Base-by-base conservation (phyloP, 2,888 invertebrate genomes). In the Tillus elongatus region DNA sequence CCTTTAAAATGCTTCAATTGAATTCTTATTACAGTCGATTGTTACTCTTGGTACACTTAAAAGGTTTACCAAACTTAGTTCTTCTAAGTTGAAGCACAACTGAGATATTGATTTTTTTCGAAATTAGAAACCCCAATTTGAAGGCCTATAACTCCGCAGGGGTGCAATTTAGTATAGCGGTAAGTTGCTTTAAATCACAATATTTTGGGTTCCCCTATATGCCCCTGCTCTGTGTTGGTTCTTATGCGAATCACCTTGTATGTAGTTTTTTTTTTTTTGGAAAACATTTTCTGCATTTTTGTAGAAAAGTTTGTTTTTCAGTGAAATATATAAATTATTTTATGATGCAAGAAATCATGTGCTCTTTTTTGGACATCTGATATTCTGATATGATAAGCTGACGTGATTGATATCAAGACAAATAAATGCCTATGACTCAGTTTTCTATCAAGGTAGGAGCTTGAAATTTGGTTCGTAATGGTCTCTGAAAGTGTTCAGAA, bases 61-160 rank as follows among this genome's bases (percentile, higher is more conserved):
- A 19, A 19, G 6, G 24, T 19, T 6, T 19, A n/a, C 24, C 24
- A 19, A 19, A 19, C n/a, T 19, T 19, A n/a, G 24, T 19, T 19
- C n/a, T 19, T 19, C 24, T 19, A 19, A 19, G n/a, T 19, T 19
- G 6, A 19, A 19, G 24, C n/a, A 19, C n/a, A 19, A 19, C n/a
- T n/a, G n/a, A n/a, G n/a, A n/a, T n/a, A n/a, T 19, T 19, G 24
- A 19, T 19, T 19, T 19, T 19, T 19, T 19, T 19, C 24, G 24
- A 19, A 19, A 19, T 19, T 19, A 8, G 24, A 19, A 19, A 19
- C 24, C 24, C 24, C 24, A 8, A 8, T 19, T 19, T 19, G 6
- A 19, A 19, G 24, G n/a, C 24, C n/a, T 8, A 19, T 19, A 19
- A 19, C n/a, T 19, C 6, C n/a, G 6, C 24, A 19, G 24, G 24